Conservation (phyloP, 2,888 invertebrate genomes). For the Drosophila paracracens region DNA sequence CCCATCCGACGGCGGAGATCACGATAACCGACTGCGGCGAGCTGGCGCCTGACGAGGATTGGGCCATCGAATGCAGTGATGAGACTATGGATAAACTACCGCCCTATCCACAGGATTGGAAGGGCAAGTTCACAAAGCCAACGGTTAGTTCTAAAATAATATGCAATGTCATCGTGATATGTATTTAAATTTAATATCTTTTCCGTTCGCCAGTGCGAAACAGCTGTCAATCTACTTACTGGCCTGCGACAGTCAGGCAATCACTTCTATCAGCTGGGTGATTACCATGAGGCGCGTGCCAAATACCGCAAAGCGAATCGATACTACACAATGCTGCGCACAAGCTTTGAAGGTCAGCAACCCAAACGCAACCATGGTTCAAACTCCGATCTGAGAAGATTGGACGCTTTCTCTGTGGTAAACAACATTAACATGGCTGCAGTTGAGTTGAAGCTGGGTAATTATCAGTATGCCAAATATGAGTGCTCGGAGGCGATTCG, state of each 20-base stretch:
- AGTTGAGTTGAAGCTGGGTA: conserved; percentile 88
- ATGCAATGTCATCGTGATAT: conserved; percentile 15
- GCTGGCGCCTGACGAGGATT: conserved; percentile 86
- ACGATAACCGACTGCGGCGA: conserved; percentile 91
- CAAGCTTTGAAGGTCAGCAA: conserved; percentile 75
- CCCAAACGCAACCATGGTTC: conserved; percentile 52
- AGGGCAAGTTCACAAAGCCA: conserved; percentile 74
- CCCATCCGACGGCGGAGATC: conserved; percentile 88
- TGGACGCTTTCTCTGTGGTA: conserved; percentile 83
- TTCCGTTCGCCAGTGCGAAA: conserved; percentile 84
- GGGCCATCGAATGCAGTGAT: conserved; percentile 89
- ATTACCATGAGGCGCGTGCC: conserved; percentile 88
- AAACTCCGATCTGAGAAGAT: conserved; percentile 75
- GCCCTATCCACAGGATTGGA: conserved; percentile 92
- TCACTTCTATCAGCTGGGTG: conserved; percentile 87
- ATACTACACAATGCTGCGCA: conserved; percentile 87
- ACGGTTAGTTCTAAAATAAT: conserved; percentile 60
- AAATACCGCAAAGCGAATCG: conserved; percentile 93
- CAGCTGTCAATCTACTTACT: conserved; percentile 86
- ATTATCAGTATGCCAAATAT: conserved; percentile 87
- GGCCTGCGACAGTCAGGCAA: conserved; percentile 91
- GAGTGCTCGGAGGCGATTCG: conserved; percentile 88
- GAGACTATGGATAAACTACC: conserved; percentile 90
- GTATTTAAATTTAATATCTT: conserved; percentile 1
- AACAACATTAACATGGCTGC: conserved; percentile 91